These are phyloP conservation scores for Leucophenga maculata DNA, from an alignment of 2,888 invertebrate genomes.

Conservation along the genomic window DNA sequence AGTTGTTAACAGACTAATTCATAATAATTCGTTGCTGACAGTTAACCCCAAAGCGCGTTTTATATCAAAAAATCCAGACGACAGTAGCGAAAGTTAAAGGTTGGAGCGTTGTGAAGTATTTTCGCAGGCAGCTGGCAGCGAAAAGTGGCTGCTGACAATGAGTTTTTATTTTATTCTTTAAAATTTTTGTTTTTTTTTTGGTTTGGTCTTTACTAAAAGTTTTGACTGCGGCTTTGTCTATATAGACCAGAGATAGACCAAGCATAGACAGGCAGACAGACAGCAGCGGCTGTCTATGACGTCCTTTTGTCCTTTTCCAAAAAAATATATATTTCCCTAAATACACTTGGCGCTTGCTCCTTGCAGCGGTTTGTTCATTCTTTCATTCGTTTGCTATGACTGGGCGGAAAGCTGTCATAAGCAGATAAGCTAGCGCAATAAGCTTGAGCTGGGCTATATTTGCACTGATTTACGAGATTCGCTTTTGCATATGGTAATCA, in stretches of 20 bases:
- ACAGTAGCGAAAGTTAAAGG: slow-evolving; percentile 15
- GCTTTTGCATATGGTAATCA: slow-evolving; percentile 65
- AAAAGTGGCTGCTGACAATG: slow-evolving; percentile 43
- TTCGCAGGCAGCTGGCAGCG: background rate
- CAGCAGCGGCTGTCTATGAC: slow-evolving; percentile 37
- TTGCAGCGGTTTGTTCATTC: slow-evolving; percentile 27
- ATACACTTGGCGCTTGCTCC: slow-evolving; percentile 3
- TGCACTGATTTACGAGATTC: slow-evolving; percentile 66
- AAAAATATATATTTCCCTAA: background rate
- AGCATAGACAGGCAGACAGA: too few species aligned
- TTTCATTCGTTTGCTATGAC: slow-evolving; percentile 13
- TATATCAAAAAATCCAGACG: slow-evolving; percentile 17
- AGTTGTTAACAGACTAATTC: slow-evolving; percentile 66
- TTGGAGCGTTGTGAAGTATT: background rate
- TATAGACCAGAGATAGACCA: too few species aligned
- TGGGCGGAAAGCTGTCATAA: slow-evolving; percentile 67
- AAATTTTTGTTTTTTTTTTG: slow-evolving; percentile 23
- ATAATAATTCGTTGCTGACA: slow-evolving; percentile 67
- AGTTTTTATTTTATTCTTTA: slow-evolving; percentile 32
- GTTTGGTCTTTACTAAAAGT: background rate
- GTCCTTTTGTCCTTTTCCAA: slow-evolving; percentile 39
- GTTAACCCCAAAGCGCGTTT: slow-evolving; percentile 59
- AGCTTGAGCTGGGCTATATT: slow-evolving; percentile 64
- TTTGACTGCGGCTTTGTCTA: too few species aligned
- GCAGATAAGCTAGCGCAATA: slow-evolving; percentile 71